Conservation (phyloP, 2,113 vertebrate genomes). For the Eolophus roseicapilla region DNA sequence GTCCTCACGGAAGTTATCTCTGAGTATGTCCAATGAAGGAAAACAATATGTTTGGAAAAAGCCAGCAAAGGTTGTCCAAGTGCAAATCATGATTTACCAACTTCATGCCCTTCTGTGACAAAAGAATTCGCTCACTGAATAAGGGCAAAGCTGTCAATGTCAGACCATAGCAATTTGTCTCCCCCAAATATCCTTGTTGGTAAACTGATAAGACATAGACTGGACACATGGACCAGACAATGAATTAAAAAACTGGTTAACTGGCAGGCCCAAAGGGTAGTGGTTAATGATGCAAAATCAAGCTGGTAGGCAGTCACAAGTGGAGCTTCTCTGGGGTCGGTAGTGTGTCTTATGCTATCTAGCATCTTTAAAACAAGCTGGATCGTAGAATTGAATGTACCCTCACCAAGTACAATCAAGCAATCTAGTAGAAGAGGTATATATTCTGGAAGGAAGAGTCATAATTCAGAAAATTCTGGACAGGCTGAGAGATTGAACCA, state of each 20-base stretch:
- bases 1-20: neutral
- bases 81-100: neutral
- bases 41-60: neutral
- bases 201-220: neutral
- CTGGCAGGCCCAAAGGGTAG: neutral
- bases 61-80: neutral
- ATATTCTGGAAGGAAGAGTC: neutral
- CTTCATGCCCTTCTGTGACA: neutral
- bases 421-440: neutral
- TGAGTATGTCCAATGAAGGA: neutral
- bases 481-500: neutral
- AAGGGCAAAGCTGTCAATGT: neutral
- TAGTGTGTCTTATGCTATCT: neutral
- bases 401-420: neutral
- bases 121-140: neutral
- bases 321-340: neutral
- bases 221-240: neutral
- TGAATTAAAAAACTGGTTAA: neutral
- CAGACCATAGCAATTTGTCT: neutral
- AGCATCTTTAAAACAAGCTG: neutral
- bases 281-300: neutral
- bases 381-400: neutral
- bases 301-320: neutral
- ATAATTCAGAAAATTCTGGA: neutral
- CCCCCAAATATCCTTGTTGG: neutral